Percentiles rank a stretch among this genome's conserved stretches.
Conservation (phyloP, 2,113 vertebrate species). For the Salvelinus namaycush region DNA sequence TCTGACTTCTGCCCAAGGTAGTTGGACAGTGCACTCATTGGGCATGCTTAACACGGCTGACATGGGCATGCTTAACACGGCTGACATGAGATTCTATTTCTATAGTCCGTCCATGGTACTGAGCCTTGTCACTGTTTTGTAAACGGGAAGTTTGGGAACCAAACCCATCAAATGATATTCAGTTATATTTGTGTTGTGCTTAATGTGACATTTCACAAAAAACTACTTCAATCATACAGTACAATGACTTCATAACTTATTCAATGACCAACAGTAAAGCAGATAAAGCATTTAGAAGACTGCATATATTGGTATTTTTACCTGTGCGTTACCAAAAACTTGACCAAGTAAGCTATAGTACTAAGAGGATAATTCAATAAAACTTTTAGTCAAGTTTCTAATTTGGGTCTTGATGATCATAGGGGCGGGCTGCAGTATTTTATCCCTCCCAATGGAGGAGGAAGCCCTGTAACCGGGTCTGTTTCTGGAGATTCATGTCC, state of each 20-base stretch:
- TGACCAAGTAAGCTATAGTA: neutral
- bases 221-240: too few relatives aligned
- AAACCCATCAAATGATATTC: too few relatives aligned
- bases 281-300: neutral
- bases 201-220: too few relatives aligned
- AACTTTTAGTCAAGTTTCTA: neutral
- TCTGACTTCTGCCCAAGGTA: too few relatives aligned
- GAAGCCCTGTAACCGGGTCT: neutral
- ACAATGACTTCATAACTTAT: too few relatives aligned
- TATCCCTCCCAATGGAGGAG: conserved; percentile 38
- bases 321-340: neutral
- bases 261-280: too few relatives aligned
- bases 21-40: too few relatives aligned
- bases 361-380: conserved; percentile 1
- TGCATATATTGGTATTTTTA: neutral
- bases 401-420: neutral
- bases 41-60: too few relatives aligned
- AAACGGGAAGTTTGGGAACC: too few relatives aligned
- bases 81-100: too few relatives aligned
- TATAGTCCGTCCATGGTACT: neutral
- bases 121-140: conserved; percentile 24
- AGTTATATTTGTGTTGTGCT: too few relatives aligned
- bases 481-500: conserved; percentile 48
- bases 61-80: too few relatives aligned
- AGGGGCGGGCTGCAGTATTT: conserved; percentile 16